Base-by-base conservation (phyloP, 2,113 vertebrate genomes). In the Nansenia antarctica region DNA sequence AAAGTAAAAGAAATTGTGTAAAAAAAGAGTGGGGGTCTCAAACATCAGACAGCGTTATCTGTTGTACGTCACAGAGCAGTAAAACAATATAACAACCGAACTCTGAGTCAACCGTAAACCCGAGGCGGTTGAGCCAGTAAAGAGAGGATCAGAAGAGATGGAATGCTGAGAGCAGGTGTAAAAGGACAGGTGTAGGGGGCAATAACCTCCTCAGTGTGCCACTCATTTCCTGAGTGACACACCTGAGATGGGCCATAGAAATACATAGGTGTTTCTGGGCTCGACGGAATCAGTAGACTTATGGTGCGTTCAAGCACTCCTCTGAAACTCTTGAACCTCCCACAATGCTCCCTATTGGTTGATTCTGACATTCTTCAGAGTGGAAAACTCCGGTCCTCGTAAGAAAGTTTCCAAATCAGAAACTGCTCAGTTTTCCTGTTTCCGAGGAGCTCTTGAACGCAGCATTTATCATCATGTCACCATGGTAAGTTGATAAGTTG, bases 191-290 rank as follows among this genome's bases (percentile, higher is more conserved):
- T 34, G 47, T 14, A 52, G 18, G 81, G 76, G 73, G 39, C 74
- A 76, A 70, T 62, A 64, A 60, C 68, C 82, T 79, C 67, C 63
- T 78, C 65, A 75, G 73, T n/a, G 70, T 82, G 79, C 79, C 78
- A 82, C 62, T 82, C 60, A 81, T 86, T 89, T 68, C 72, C 65
- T 73, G 74, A 60, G 12, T 15, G 9, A 55, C 67, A 6, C n/a
- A 49, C 2, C 20, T 14, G 11, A 14, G n/a, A n/a, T n/a, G n/a
- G n/a, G n/a, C n/a, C n/a, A n/a, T n/a, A n/a, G n/a, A n/a, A n/a
- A n/a, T n/a, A n/a, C n/a, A n/a, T n/a, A n/a, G n/a, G n/a, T n/a
- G n/a, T n/a, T n/a, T n/a, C n/a, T n/a, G n/a, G n/a, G n/a, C n/a
- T n/a, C n/a, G n/a, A n/a, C n/a, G n/a, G n/a, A n/a, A n/a, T n/a